A percentile compares a stretch with the other conserved stretches of the same genome.
Evolutionary conservation across 2,797 vertebrate species (phyloP).

Genomic region (Picus viridis): DNA sequence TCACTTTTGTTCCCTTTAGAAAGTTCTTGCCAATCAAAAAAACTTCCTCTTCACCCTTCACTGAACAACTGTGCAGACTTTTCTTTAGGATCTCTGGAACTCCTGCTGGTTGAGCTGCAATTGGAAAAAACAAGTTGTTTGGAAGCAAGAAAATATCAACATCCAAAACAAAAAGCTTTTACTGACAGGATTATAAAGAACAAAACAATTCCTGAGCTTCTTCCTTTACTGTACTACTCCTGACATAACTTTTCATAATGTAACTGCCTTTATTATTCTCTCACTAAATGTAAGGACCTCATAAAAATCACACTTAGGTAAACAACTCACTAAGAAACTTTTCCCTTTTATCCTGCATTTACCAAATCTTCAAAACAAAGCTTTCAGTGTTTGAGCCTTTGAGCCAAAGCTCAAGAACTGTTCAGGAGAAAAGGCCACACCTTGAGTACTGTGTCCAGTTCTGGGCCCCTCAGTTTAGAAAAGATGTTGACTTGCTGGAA

Average conservation of each 20-base stretch:
- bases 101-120: constrained; percentile 96
- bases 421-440: neutral
- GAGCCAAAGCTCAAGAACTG: neutral
- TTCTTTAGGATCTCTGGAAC: constrained; percentile 98
- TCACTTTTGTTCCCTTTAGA: constrained; percentile 98
- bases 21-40: constrained; percentile 99
- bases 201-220: neutral
- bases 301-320: neutral
- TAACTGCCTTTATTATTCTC: neutral
- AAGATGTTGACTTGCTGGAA: too few relatives aligned
- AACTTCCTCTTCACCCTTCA: constrained; percentile 93
- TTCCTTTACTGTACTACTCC: neutral
- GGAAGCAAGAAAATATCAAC: constrained; percentile 33
- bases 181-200: neutral
- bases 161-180: neutral
- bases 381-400: neutral
- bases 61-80: constrained; percentile 93
- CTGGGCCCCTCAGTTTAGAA: too few relatives aligned
- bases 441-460: too few relatives aligned
- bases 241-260: neutral
- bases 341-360: neutral
- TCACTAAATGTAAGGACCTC: neutral
- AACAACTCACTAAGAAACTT: neutral
- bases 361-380: neutral
- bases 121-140: neutral